These are phyloP conservation scores for Bergia puertoricense DNA, from an alignment of 92 coral and sea anemone species.

Conservation along the genomic window DNA sequence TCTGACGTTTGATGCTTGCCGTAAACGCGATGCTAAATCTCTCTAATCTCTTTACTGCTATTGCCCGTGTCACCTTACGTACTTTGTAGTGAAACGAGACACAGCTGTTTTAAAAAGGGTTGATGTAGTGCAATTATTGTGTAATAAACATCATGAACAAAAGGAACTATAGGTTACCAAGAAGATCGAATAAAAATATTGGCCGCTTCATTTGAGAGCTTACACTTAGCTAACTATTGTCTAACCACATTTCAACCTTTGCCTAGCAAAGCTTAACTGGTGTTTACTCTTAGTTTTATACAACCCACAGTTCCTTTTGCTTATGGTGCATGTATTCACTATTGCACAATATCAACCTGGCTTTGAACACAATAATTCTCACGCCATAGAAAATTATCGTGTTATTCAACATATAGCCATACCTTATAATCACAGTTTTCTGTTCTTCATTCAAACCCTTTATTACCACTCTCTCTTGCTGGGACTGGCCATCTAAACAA, in stretches of 20 bases:
- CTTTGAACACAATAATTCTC: background rate
- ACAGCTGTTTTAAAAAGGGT: background rate
- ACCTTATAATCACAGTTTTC: constrained; percentile 78
- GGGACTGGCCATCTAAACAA: constrained; percentile 7
- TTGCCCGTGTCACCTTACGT: no score
- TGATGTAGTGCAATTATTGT: background rate
- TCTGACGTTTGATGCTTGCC: no score
- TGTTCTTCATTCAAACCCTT: constrained; percentile 67
- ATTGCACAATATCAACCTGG: no score
- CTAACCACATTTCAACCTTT: background rate
- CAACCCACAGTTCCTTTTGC: no score
- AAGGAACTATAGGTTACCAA: background rate
- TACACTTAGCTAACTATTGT: background rate
- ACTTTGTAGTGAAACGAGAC: no score
- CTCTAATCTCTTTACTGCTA: no score
- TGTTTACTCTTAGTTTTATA: no score
- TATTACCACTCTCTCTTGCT: constrained; percentile 21
- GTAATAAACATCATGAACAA: no score
- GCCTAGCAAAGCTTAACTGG: background rate
- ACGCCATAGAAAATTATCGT: background rate
- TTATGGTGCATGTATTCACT: no score
- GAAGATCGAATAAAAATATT: no score
- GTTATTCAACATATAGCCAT: background rate
- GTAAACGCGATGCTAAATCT: no score
- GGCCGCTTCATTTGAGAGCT: background rate